Conservation (phyloP, 2,113 vertebrate genomes). For the Dascyllus trimaculatus region DNA sequence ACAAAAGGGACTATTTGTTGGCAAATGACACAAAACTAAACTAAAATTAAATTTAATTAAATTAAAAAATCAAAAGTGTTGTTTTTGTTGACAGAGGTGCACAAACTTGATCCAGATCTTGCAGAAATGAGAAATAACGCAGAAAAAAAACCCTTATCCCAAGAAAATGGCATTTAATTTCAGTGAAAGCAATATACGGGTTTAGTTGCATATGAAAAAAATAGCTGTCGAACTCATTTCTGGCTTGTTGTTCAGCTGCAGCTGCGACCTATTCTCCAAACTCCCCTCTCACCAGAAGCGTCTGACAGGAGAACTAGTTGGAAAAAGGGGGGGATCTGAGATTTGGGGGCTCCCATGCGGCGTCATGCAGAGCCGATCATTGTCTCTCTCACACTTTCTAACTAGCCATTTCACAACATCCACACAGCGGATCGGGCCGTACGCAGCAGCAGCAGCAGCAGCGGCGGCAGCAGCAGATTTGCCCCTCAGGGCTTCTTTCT, state of each 20-base stretch:
- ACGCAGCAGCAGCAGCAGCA: slow-evolving; percentile 59
- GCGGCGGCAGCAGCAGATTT: slow-evolving; percentile 42
- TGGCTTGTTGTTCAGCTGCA: slow-evolving; percentile 27
- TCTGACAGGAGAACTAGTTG: slow-evolving; percentile 16
- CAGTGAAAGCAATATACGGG: neutral
- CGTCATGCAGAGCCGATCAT: slow-evolving; percentile 82
- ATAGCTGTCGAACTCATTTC: neutral
- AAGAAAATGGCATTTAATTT: neutral
- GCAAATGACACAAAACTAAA: slow-evolving; percentile 4
- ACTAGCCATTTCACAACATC: slow-evolving; percentile 81
- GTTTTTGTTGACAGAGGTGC: neutral
- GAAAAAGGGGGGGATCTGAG: slow-evolving; percentile 35
- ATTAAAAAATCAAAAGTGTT: too few species aligned
- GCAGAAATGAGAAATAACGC: neutral
- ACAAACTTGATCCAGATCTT: neutral
- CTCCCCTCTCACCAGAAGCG: neutral
- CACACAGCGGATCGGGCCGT: slow-evolving; percentile 58
- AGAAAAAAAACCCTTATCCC: neutral
- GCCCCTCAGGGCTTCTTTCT: slow-evolving; percentile 65
- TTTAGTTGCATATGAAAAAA: slow-evolving; percentile 1
- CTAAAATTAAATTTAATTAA: too few species aligned
- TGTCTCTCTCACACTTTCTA: slow-evolving; percentile 86
- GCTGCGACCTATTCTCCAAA: slow-evolving; percentile 9
- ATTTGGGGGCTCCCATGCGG: slow-evolving; percentile 66
- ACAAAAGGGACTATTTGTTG: neutral